Evolutionary conservation across 2,797 vertebrate species (phyloP).

Genomic region (Lycodopsis pacificus): DNA sequence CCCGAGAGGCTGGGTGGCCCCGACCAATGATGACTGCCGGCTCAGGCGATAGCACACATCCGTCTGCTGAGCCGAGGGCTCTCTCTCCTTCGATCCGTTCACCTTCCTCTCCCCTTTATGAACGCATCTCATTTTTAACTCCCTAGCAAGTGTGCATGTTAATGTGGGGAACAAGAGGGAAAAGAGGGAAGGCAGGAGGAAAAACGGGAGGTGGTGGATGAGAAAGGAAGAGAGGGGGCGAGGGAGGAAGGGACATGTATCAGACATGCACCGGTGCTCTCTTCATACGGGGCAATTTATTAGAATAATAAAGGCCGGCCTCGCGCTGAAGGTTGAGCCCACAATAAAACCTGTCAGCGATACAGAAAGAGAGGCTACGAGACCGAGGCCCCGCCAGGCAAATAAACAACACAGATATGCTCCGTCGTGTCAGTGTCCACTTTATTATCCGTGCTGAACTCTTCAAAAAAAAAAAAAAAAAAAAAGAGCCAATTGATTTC

Average conservation of each 20-base stretch:
- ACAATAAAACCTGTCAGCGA: conserved; percentile 73
- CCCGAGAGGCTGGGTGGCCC: conserved; percentile 62
- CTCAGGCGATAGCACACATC: conserved; percentile 57
- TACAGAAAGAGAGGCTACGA: conserved; percentile 39
- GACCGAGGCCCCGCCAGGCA: conserved; percentile 40
- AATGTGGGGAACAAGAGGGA: neutral
- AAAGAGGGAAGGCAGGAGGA: neutral
- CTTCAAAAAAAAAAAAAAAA: conserved; percentile 25
- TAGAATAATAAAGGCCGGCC: conserved; percentile 78
- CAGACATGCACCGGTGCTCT: conserved; percentile 63
- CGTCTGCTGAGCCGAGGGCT: conserved; percentile 28
- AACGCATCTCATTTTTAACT: conserved; percentile 29
- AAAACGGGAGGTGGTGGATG: neutral
- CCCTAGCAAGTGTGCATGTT: neutral
- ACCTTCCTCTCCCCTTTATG: conserved; percentile 7
- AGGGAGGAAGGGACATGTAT: conserved; percentile 51
- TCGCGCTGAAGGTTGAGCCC: conserved; percentile 68
- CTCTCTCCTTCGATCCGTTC: conserved; percentile 21
- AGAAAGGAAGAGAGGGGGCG: conserved; percentile 11
- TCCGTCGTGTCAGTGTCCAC: conserved; percentile 52
- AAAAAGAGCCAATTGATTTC: conserved; percentile 75
- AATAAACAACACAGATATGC: conserved; percentile 70
- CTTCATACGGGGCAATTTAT: conserved; percentile 72
- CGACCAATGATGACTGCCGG: conserved; percentile 67
- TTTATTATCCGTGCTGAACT: conserved; percentile 71